phyloP scores from a whole-genome alignment of 2,797 vertebrate species.

The Rousettus madagascariensis region DNA sequence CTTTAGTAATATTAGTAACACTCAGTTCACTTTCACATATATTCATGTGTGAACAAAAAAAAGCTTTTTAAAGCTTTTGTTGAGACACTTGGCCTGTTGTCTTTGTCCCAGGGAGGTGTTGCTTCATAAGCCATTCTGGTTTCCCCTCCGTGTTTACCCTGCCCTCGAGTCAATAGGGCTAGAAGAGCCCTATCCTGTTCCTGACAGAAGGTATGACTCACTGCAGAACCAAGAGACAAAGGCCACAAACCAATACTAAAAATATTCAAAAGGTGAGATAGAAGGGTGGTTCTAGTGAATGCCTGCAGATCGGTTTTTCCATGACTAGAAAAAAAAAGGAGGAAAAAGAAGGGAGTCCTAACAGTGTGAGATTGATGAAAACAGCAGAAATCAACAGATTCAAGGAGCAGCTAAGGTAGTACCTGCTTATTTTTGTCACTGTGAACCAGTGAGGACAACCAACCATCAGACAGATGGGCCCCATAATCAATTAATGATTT shows the following conservation, averaged over 20 bases:
- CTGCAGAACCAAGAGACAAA: background rate
- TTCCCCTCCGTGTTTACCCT: background rate
- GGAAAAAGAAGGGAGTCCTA: background rate
- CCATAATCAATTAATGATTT: background rate
- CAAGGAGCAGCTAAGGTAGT: background rate
- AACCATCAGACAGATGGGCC: background rate
- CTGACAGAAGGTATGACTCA: background rate
- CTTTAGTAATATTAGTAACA: background rate
- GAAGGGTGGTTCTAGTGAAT: background rate
- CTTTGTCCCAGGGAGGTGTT: background rate
- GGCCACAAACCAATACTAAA: background rate
- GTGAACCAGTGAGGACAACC: background rate
- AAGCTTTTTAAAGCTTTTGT: background rate
- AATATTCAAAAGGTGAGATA: background rate
- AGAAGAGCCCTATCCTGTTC: background rate
- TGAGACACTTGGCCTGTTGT: background rate
- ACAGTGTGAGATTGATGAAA: background rate
- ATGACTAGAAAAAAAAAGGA: background rate
- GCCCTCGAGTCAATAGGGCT: background rate
- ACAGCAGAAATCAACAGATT: background rate
- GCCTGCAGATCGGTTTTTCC: background rate
- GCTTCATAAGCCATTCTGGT: background rate
- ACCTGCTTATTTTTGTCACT: background rate
- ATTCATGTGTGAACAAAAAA: background rate
- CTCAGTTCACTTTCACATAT: background rate